Conservation (phyloP, 2,113 vertebrate species). For the Coturnix japonica region DNA sequence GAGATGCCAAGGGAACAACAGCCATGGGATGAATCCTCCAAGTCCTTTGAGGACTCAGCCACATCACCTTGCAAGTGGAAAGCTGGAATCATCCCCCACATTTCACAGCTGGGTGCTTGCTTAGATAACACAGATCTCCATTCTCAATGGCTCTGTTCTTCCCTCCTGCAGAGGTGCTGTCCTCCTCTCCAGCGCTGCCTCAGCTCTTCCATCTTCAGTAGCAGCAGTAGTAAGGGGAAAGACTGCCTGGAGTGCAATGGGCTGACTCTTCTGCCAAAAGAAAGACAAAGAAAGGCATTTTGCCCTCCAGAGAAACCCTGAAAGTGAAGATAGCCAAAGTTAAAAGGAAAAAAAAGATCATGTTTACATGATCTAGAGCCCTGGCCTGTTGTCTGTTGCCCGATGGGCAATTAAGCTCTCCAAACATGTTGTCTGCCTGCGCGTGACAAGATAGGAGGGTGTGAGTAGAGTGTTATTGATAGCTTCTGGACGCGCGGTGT, state of each 20-base stretch:
- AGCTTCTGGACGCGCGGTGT: not conserved
- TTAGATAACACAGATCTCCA: not conserved
- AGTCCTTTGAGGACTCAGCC: not conserved
- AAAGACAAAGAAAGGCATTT: accelerated
- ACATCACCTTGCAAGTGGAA: not conserved
- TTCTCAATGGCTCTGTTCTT: not conserved
- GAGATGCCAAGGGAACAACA: not conserved
- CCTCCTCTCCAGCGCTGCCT: not conserved
- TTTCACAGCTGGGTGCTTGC: not conserved
- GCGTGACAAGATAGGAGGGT: not conserved
- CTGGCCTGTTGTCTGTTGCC: not conserved
- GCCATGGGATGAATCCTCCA: not conserved
- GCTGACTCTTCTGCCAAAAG: not conserved
- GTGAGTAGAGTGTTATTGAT: not conserved
- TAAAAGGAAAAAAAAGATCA: too few species aligned
- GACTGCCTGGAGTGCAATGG: not conserved
- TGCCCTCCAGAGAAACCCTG: not conserved
- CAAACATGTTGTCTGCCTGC: not conserved
- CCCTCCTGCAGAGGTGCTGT: not conserved
- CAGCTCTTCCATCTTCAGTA: not conserved
- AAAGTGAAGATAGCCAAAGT: not conserved
- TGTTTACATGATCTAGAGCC: not conserved
- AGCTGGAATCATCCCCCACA: not conserved
- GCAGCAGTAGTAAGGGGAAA: accelerated
- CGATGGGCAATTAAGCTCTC: not conserved